Conservation (phyloP, 2,113 vertebrate genomes). For the Sinocyclocheilus anshuiensis region DNA sequence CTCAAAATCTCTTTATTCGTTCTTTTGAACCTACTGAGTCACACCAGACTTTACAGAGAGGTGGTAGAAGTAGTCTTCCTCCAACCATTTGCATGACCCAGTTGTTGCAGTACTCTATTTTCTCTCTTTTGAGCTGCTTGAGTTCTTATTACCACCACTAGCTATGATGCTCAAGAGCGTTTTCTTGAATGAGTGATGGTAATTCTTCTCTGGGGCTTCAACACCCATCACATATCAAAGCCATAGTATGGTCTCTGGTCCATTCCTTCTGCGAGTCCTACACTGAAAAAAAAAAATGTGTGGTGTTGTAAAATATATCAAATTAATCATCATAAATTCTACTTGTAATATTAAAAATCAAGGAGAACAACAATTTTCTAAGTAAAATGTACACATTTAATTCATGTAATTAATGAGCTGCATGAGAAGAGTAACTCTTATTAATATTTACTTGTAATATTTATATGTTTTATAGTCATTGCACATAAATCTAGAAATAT, state of each 20-base stretch:
- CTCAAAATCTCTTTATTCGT: neutral
- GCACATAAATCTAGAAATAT: no score
- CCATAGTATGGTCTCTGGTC: constrained; percentile 23
- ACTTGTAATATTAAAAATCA: no score
- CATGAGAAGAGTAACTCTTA: no score
- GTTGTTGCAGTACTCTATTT: constrained; percentile 27
- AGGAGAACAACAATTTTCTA: no score
- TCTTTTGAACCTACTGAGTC: neutral
- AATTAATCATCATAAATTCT: no score
- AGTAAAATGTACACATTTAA: no score
- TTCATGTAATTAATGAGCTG: no score
- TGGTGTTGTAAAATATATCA: no score
- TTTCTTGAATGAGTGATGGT: neutral
- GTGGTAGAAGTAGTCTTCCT: neutral
- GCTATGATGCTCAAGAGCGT: constrained; percentile 15
- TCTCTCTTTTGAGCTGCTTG: constrained; percentile 26
- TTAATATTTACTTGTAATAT: no score
- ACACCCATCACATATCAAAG: constrained; percentile 31
- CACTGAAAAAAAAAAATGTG: no score
- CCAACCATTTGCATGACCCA: constrained; percentile 25
- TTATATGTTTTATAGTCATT: no score
- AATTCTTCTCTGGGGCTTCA: neutral
- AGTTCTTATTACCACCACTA: constrained; percentile 21
- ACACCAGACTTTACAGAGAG: neutral
- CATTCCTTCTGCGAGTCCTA: constrained; percentile 37